Base-by-base conservation (phyloP, 2,888 invertebrate genomes). In the Gryllus longicercus region DNA sequence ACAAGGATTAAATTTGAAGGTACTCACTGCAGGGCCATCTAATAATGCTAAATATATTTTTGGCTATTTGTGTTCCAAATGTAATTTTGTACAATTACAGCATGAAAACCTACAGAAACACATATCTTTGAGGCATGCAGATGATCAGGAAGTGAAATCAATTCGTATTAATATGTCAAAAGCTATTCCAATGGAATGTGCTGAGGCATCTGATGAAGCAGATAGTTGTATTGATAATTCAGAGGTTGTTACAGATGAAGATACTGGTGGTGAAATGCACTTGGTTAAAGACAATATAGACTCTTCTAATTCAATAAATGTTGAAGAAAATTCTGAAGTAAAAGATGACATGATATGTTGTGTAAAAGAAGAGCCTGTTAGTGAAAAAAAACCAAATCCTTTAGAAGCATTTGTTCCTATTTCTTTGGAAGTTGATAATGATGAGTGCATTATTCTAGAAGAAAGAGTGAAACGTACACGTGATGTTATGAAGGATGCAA, bases 41-140 rank as follows among this genome's bases (percentile, higher is more conserved):
- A 85, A 86, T 0, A 75, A 83, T 0, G 84, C 85, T 2, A 84
- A 84, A 79, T 82, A 84, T 18, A 82, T 89, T 21, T 87, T 86
- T 79, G 93, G 92, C 0, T 92, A 91, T 84, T 88, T 94, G 4
- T 95, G 95, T 84, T 89, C 90, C 3, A 88, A 90, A 81, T 95
- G 95, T 85, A 92, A 95, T 85, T 95, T 90, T 83, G 89, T 93
- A 2, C 95, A 95, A 86, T 85, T 94, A 82, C 88, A 89, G 11
- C 86, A 90, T 78, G 86, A 87, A 63, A 91, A 91, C 84, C 86
- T 94, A 0, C 90, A 91, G 82, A 88, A 88, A 0, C 95, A 95
- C 84, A 88, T 93, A 0, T 87, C 89, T 76, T 85, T 87, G 1
- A 90, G 90, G 82, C 93, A 88, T 77, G 77, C 78, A 4, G 82